phyloP scores from a whole-genome alignment of 2,888 invertebrate genomes.

The Macrophya annulata region DNA sequence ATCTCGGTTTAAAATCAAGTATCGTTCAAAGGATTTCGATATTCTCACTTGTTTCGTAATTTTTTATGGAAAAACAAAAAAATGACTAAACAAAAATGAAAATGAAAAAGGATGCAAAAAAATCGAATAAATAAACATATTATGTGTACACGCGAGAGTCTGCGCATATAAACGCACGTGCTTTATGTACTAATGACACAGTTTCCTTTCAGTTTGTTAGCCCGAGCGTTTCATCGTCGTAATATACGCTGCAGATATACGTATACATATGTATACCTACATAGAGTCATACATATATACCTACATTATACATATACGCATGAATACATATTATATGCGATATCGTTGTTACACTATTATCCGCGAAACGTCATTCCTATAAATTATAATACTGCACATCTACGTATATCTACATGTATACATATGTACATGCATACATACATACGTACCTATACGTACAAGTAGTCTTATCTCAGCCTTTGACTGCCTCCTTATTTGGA shows the following conservation, averaged over 20 bases:
- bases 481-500: slow-evolving; percentile 17
- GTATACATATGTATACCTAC: neutral
- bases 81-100: neutral
- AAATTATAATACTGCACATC: neutral
- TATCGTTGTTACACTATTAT: neutral
- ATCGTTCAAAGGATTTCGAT: neutral
- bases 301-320: neutral
- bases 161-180: slow-evolving; percentile 21
- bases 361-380: slow-evolving; percentile 13
- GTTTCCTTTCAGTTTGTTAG: slow-evolving; percentile 43
- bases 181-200: slow-evolving; percentile 26
- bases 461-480: neutral
- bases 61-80: neutral
- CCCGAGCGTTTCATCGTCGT: slow-evolving; percentile 22
- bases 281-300: neutral
- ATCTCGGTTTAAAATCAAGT: neutral
- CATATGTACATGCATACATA: neutral
- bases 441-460: neutral
- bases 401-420: neutral
- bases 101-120: neutral
- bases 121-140: neutral
- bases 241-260: neutral
- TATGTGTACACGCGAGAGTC: neutral
- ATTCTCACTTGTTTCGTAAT: neutral
- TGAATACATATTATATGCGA: neutral